phyloP scores from a whole-genome alignment of 2,888 invertebrate genomes.

The Hydrotaea diabolus region DNA sequence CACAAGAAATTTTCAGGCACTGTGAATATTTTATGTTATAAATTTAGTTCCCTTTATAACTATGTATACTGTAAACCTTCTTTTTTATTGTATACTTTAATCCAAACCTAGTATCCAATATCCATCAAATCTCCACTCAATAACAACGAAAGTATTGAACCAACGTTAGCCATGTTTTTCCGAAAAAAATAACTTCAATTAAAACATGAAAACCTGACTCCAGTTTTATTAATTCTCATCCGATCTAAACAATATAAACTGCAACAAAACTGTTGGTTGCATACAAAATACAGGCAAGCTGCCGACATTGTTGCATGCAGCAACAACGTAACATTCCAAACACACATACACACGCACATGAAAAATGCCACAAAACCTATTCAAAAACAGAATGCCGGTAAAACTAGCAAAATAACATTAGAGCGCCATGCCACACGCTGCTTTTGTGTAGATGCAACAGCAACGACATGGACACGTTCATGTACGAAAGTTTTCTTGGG shows the following conservation, averaged over 20 bases:
- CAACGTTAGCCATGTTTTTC: slow-evolving; percentile 27
- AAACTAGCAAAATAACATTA: slow-evolving; percentile 2
- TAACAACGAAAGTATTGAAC: neutral
- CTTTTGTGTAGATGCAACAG: too few relatives aligned
- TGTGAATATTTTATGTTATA: too few relatives aligned
- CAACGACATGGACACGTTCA: too few relatives aligned
- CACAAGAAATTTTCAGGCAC: too few relatives aligned
- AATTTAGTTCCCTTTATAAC: too few relatives aligned
- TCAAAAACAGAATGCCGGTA: neutral
- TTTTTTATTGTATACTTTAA: neutral
- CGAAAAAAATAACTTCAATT: slow-evolving; percentile 51
- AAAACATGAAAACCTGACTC: slow-evolving; percentile 53
- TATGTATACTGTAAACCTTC: neutral
- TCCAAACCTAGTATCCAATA: neutral
- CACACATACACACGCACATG: neutral
- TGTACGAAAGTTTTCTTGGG: too few relatives aligned
- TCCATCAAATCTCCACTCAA: neutral
- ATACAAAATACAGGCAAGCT: neutral
- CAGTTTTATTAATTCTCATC: slow-evolving; percentile 50
- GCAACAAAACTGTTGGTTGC: neutral
- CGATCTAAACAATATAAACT: neutral
- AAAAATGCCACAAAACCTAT: neutral
- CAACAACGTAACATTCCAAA: neutral
- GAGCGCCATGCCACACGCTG: neutral
- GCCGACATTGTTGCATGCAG: neutral